These are phyloP conservation scores for Acanthoscelides obtectus DNA, from an alignment of 2,888 invertebrate species.

Conservation along the genomic window DNA sequence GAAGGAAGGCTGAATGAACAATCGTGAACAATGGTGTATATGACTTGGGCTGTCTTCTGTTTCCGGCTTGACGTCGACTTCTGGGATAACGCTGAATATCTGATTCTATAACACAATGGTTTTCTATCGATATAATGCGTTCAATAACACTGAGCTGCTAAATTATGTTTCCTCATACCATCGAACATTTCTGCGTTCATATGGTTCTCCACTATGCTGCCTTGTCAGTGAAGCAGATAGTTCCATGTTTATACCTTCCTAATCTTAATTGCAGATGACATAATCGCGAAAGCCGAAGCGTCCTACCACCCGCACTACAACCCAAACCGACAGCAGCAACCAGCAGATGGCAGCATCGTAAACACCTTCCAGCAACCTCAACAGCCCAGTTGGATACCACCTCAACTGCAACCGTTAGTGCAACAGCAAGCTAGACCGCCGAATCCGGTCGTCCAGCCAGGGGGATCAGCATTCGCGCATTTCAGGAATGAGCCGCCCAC, in stretches of 20 bases:
- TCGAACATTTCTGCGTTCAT: too few species aligned
- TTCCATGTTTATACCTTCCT: background rate
- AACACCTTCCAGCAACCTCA: background rate
- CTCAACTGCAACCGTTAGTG: background rate
- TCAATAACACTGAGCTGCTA: too few species aligned
- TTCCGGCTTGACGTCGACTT: too few species aligned
- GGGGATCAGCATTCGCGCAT: slow-evolving; percentile 13
- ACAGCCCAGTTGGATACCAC: background rate
- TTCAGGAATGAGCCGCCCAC: slow-evolving; percentile 7
- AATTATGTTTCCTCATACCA: too few species aligned
- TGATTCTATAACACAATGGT: too few species aligned
- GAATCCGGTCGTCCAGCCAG: background rate
- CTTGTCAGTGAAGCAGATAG: too few species aligned
- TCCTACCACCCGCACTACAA: background rate
- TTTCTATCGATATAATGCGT: too few species aligned
- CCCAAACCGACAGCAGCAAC: background rate
- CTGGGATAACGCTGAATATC: too few species aligned
- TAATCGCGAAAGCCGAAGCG: background rate
- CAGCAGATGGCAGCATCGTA: background rate
- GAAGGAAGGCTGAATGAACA: too few species aligned
- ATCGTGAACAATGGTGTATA: too few species aligned
- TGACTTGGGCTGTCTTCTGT: too few species aligned
- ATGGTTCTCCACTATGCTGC: too few species aligned
- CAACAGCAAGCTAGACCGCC: background rate
- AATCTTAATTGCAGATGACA: background rate